Percentiles rank a stretch among this genome's conserved stretches.
phyloP scores from a whole-genome alignment of 2,888 invertebrate species.

The Acleris literana region DNA sequence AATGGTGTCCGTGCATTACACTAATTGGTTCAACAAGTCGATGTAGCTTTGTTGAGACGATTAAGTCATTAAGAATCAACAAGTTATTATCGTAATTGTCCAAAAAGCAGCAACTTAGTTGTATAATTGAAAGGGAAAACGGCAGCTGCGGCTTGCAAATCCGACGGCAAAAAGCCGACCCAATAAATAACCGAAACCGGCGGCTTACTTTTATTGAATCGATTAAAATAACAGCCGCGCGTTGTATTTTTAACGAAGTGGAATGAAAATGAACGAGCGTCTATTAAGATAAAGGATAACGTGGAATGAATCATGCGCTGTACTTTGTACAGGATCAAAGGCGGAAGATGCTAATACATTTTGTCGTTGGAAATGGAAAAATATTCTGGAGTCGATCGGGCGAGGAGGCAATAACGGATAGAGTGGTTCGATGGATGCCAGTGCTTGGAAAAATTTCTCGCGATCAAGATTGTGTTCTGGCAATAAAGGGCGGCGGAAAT shows the following conservation, averaged over 20 bases:
- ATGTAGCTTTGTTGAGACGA: not conserved
- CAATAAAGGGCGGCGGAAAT: conserved; percentile 7
- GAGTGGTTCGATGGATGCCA: conserved; percentile 10
- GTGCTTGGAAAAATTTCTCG: conserved; percentile 10
- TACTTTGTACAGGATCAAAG: conserved; percentile 14
- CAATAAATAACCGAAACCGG: conserved; percentile 3
- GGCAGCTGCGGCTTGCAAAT: conserved; percentile 25
- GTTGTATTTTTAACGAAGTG: conserved; percentile 33
- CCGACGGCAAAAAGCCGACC: conserved; percentile 28
- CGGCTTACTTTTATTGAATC: conserved; percentile 32
- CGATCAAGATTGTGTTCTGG: conserved; percentile 11
- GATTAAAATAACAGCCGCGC: conserved; percentile 33
- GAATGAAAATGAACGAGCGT: conserved; percentile 31
- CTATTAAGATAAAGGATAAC: conserved; percentile 31
- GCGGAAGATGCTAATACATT: conserved; percentile 22
- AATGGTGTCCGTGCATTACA: conserved; percentile 45
- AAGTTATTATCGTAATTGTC: not conserved
- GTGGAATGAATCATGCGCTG: conserved; percentile 22
- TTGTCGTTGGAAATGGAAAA: conserved; percentile 1
- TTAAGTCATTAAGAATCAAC: not conserved
- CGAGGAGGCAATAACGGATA: conserved; percentile 16
- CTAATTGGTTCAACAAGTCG: conserved; percentile 44
- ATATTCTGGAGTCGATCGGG: conserved; percentile 13
- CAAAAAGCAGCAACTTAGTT: not conserved
- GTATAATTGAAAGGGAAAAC: conserved; percentile 26